phyloP scores from a whole-genome alignment of 2,797 vertebrate genomes.

The Cyclura pinguis region DNA sequence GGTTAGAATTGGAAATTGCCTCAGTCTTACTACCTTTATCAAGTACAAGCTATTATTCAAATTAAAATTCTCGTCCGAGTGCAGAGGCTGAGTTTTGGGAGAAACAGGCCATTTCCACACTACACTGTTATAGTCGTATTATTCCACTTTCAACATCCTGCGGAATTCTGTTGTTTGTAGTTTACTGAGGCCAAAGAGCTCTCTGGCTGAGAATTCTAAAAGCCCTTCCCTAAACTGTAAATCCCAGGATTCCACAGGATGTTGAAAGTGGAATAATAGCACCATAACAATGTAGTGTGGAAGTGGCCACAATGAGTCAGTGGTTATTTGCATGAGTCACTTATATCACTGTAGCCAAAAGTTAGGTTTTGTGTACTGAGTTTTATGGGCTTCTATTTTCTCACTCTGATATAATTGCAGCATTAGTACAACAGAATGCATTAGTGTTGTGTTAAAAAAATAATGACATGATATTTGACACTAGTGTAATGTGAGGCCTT shows the following conservation, averaged over 20 bases:
- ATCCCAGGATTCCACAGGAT: too few species aligned
- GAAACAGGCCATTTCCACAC: not conserved
- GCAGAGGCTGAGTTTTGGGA: not conserved
- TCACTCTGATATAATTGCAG: not conserved
- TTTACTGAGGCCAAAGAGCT: too few species aligned
- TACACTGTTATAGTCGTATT: too few species aligned
- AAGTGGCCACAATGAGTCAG: too few species aligned
- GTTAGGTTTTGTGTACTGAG: not conserved
- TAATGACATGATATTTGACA: not conserved
- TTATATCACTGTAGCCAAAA: not conserved
- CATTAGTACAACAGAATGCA: not conserved
- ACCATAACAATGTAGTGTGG: too few species aligned
- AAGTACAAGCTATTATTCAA: not conserved
- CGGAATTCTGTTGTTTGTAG: too few species aligned
- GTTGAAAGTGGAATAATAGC: too few species aligned
- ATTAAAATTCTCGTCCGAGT: not conserved
- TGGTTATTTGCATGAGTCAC: too few species aligned
- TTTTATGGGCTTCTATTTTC: not conserved
- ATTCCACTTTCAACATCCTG: too few species aligned
- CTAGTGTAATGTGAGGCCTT: not conserved
- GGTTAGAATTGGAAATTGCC: slow-evolving; percentile 6
- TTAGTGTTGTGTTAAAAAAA: not conserved
- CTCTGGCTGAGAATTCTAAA: too few species aligned
- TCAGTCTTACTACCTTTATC: not conserved
- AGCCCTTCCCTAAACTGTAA: too few species aligned